Conservation (phyloP, 1,140 invertebrate genomes). For the Polypedilum vanderplanki region DNA sequence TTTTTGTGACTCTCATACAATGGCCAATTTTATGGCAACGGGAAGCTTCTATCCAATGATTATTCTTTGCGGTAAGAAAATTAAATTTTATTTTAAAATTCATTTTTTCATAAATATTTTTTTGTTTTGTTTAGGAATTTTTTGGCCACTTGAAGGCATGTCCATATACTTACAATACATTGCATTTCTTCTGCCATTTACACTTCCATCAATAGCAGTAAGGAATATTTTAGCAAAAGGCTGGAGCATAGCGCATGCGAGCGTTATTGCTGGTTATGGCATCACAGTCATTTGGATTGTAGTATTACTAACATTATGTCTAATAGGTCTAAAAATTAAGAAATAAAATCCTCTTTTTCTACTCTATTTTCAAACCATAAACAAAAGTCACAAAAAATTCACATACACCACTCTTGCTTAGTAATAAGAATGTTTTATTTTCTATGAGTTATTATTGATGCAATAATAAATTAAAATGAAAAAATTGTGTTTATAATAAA, state of each 20-base stretch:
- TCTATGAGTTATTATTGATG: no score
- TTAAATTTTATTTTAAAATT: neutral
- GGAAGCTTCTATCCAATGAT: conserved; percentile 85
- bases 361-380: no score
- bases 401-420: no score
- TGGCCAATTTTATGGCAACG: conserved; percentile 74
- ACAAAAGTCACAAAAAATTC: no score
- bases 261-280: conserved; percentile 55
- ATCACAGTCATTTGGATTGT: conserved; percentile 51
- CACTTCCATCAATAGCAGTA: conserved; percentile 56
- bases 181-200: conserved; percentile 57
- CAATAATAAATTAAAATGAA: no score
- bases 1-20: conserved; percentile 63
- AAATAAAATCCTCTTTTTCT: conserved; percentile 34
- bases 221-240: conserved; percentile 58
- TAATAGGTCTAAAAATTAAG: conserved; percentile 44
- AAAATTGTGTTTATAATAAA: no score
- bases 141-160: conserved; percentile 86
- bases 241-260: conserved; percentile 46
- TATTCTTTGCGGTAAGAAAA: conserved; percentile 64
- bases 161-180: conserved; percentile 49
- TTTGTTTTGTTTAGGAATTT: conserved; percentile 55
- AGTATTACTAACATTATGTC: conserved; percentile 43
- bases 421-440: no score
- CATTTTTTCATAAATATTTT: conserved; percentile 9